Conservation (phyloP, 1,140 invertebrate species). For the Stegodyphus mimosarum region DNA sequence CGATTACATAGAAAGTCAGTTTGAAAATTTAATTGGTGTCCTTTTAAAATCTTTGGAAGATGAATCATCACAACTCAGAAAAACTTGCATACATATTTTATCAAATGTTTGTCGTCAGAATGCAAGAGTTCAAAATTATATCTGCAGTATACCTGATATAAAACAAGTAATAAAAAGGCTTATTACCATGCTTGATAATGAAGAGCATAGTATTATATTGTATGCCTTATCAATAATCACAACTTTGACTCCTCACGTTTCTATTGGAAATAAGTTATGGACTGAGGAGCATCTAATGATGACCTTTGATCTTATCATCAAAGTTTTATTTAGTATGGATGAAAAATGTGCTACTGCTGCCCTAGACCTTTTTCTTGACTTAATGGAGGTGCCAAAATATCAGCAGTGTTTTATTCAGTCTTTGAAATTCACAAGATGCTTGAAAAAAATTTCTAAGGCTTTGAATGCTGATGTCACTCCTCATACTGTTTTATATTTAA, state of each 20-base stretch:
- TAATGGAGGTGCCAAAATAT: constrained; percentile 1
- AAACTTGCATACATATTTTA: constrained; percentile 40
- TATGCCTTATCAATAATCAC: constrained; percentile 34
- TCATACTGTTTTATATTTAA: constrained; percentile 21
- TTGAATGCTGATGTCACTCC: not conserved
- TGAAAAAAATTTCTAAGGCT: constrained; percentile 25
- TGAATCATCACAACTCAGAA: constrained; percentile 8
- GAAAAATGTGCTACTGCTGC: constrained; percentile 22
- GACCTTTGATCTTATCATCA: constrained; percentile 39
- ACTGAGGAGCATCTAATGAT: constrained; percentile 45
- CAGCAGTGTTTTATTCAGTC: constrained; percentile 11
- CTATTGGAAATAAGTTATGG: constrained; percentile 25
- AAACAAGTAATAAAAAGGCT: constrained; percentile 42
- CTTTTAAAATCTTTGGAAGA: constrained; percentile 41
- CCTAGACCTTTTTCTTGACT: constrained; percentile 45
- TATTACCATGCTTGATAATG: not conserved
- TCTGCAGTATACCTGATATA: constrained; percentile 19
- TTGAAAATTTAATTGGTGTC: constrained; percentile 45
- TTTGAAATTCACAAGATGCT: not conserved
- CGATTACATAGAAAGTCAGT: constrained; percentile 43
- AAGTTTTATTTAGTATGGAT: constrained; percentile 25
- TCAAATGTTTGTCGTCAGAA: constrained; percentile 36
- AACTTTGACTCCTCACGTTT: constrained; percentile 32
- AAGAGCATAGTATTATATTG: constrained; percentile 10
- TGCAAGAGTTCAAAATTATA: constrained; percentile 28